Evolutionary conservation across 2,797 vertebrate genomes (phyloP).

Genomic region (Bucorvus abyssinicus): DNA sequence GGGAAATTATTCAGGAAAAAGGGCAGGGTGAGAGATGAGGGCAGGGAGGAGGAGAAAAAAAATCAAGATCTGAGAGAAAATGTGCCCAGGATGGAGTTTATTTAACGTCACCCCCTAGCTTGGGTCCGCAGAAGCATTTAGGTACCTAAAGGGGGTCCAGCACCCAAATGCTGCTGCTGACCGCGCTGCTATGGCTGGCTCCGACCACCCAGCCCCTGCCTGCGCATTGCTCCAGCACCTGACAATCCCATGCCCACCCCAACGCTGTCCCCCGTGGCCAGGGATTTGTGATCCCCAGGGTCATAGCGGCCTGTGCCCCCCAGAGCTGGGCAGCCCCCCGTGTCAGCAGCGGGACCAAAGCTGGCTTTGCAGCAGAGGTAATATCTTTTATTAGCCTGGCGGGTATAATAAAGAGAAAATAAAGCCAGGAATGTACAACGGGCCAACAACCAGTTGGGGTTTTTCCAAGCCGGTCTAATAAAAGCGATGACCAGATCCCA

Average conservation of each 20-base stretch:
- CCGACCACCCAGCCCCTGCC: background rate
- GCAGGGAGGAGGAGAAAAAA: background rate
- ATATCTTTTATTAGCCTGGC: background rate
- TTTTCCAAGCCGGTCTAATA: background rate
- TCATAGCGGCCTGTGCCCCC: background rate
- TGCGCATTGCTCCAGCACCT: background rate
- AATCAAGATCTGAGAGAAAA: background rate
- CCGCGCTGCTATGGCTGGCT: background rate
- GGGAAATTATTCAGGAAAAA: background rate
- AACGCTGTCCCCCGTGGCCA: too few relatives aligned
- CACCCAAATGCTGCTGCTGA: background rate
- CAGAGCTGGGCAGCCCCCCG: too few relatives aligned
- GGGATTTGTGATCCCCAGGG: background rate
- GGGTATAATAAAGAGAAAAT: background rate
- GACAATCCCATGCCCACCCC: background rate
- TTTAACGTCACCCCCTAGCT: rapidly evolving
- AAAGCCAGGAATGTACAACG: background rate
- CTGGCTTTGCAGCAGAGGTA: background rate
- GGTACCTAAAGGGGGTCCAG: background rate
- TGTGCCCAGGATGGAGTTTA: background rate
- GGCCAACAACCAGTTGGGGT: rapidly evolving
- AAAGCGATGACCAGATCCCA: background rate
- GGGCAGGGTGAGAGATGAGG: background rate
- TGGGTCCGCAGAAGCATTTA: background rate
- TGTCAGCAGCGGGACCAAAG: background rate